A percentile compares a stretch with the other conserved stretches of the same genome.
Conservation (phyloP, 2,888 invertebrate genomes). For the Pandemis cinnamomeana region DNA sequence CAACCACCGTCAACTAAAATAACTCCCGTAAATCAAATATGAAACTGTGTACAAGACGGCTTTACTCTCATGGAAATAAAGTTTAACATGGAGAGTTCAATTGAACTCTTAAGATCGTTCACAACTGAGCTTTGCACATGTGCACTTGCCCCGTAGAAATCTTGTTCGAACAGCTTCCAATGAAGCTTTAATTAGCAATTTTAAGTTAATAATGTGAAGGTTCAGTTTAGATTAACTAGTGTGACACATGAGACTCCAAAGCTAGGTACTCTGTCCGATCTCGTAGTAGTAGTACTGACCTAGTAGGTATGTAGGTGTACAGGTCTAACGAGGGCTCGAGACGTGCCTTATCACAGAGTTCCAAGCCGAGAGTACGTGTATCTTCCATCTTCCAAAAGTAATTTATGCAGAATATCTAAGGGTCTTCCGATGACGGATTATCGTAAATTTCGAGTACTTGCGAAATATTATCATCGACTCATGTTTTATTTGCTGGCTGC, state of each 20-base stretch:
- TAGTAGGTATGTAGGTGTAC: slow-evolving; percentile 55
- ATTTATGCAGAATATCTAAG: slow-evolving; percentile 59
- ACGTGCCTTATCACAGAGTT: slow-evolving; percentile 71
- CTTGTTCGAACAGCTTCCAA: slow-evolving; percentile 8
- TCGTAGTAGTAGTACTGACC: not conserved
- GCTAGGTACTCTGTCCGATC: slow-evolving; percentile 49
- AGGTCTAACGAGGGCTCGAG: slow-evolving; percentile 62
- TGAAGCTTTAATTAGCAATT: slow-evolving; percentile 56
- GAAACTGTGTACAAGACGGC: not conserved
- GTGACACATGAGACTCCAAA: slow-evolving; percentile 45
- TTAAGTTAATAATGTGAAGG: slow-evolving; percentile 42
- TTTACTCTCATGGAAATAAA: slow-evolving; percentile 45
- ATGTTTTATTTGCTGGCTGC: not conserved
- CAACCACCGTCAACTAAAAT: slow-evolving; percentile 34
- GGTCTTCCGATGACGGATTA: slow-evolving; percentile 47
- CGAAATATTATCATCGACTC: not conserved
- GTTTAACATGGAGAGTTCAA: slow-evolving; percentile 47
- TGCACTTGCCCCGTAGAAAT: slow-evolving; percentile 29
- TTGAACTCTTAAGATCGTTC: slow-evolving; percentile 52
- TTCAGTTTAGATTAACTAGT: slow-evolving; percentile 57
- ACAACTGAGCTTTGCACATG: slow-evolving; percentile 46
- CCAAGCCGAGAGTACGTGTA: slow-evolving; percentile 48
- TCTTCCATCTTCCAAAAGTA: slow-evolving; percentile 63
- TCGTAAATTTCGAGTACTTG: not conserved
- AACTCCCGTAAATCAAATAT: not conserved